A percentile compares a stretch with the other conserved stretches of the same genome.
These are phyloP conservation scores for Dreissena polymorpha DNA, from an alignment of 1,140 invertebrate species.

Conservation along the genomic window DNA sequence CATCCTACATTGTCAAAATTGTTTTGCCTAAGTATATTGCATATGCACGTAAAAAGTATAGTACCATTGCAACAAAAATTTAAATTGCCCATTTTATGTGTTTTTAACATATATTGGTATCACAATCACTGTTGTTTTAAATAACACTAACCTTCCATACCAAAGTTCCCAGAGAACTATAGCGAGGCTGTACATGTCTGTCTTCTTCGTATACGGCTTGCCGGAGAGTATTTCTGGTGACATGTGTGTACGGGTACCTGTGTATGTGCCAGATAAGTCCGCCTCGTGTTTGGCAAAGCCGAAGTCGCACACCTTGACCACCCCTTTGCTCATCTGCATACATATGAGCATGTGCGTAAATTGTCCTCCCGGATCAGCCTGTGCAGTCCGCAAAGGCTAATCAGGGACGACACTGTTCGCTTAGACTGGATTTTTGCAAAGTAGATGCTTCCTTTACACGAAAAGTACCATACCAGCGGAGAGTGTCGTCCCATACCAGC, in stretches of 20 bases:
- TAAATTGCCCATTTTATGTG: too few species aligned
- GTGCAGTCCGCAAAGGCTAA: neutral
- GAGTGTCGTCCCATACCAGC: too few species aligned
- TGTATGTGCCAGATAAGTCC: constrained; percentile 18
- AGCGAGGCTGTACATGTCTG: constrained; percentile 47
- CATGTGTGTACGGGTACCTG: constrained; percentile 47
- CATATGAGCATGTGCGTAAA: neutral
- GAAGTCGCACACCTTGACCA: constrained; percentile 44
- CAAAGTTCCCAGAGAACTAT: constrained; percentile 52
- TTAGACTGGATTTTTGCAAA: neutral
- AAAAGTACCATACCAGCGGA: constrained; percentile 27
- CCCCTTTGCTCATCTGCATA: constrained; percentile 29
- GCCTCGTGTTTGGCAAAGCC: constrained; percentile 38
- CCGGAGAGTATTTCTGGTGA: constrained; percentile 36
- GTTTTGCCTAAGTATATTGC: too few species aligned
- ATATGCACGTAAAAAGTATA: too few species aligned
- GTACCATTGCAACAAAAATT: too few species aligned
- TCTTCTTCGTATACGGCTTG: constrained; percentile 25
- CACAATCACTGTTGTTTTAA: too few species aligned
- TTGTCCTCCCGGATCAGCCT: neutral
- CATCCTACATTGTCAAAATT: too few species aligned
- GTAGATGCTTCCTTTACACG: neutral
- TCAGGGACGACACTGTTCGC: neutral
- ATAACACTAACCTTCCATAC: constrained; percentile 15
- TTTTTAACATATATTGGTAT: too few species aligned